Base-by-base conservation (phyloP, 2,113 vertebrate genomes). In the Condylura cristata region DNA sequence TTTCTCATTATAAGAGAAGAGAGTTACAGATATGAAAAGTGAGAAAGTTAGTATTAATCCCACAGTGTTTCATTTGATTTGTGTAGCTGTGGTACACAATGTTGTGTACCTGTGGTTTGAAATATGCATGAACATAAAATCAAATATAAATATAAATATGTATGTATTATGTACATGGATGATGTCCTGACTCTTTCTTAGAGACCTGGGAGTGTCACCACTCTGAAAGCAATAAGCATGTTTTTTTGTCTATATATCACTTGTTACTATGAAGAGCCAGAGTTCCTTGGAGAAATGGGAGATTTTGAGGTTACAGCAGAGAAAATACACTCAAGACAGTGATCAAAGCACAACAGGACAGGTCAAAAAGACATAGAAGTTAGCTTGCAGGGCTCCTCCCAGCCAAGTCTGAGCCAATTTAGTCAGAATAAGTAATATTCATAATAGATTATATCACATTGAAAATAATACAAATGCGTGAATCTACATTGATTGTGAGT, bases 361-460 rank as follows among this genome's bases (percentile, higher is more conserved):
- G 16, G 18, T 84, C 70, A 79, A 28, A 75, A 56, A 17, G 61
- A 68, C 14, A 14, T 30, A 5, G 61, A 68, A 93, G 8, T 10
- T 60, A 75, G 20, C 10, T n/a, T 46, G 13, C 18, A 48, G 60
- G 26, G 18, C 28, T 93, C 26, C 48, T 70, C n/a, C 39, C 89
- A 37, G 60, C 39, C 41, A 76, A 68, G 51, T 60, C 12, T 41
- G n/a, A 44, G 70, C 58, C 28, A 68, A 30, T 24, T 51, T 75
- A 53, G 72, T 75, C 70, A 89, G 60, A 93, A 83, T 89, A 68
- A 76, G 39, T 60, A 83, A 48, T 89, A 13, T 24, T 39, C 53
- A 26, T 46, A 65, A 63, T 79, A 81, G 32, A 39, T 53, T 39
- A 56, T 56, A 70, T 51, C 17, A 26, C 48, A 41, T 22, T 85